phyloP scores from a whole-genome alignment of 2,797 vertebrate species.

The Enteromius viviparus region DNA sequence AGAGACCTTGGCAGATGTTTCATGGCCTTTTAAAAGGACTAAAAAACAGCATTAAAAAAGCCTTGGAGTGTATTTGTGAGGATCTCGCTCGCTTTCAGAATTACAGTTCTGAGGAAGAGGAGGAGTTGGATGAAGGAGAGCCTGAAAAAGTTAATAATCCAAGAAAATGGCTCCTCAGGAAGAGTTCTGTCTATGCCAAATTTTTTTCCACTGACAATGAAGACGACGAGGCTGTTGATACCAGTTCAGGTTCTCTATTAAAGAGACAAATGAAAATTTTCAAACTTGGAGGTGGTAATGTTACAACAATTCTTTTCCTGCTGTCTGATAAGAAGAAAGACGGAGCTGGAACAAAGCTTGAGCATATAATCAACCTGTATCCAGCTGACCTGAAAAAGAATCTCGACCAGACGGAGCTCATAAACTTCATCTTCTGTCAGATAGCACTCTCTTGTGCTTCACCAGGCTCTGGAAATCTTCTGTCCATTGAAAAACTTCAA shows the following conservation, averaged over 20 bases:
- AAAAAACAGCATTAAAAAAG: constrained; percentile 71
- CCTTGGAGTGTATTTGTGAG: constrained; percentile 85
- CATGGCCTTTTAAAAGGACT: constrained; percentile 79
- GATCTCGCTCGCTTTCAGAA: constrained; percentile 85
- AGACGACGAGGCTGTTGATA: constrained; percentile 41
- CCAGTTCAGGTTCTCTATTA: constrained; percentile 57
- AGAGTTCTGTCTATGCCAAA: constrained; percentile 69
- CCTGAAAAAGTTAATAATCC: neutral
- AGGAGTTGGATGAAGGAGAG: constrained; percentile 27
- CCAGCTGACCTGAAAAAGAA: constrained; percentile 62
- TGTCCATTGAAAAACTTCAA: constrained; percentile 69
- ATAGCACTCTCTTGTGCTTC: constrained; percentile 6
- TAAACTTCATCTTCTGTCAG: constrained; percentile 22
- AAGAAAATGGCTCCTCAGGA: constrained; percentile 27
- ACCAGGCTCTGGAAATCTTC: constrained; percentile 64
- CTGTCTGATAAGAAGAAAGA: constrained; percentile 70
- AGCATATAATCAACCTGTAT: constrained; percentile 75
- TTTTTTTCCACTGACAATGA: constrained; percentile 69
- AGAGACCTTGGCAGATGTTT: constrained; percentile 74
- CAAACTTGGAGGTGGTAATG: constrained; percentile 75
- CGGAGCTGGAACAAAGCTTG: constrained; percentile 61
- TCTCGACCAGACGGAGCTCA: neutral
- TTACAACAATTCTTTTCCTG: constrained; percentile 79
- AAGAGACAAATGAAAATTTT: constrained; percentile 78
- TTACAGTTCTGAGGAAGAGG: constrained; percentile 53